These are phyloP conservation scores for Aphelinus certus DNA, from an alignment of 1,140 invertebrate species.

Conservation along the genomic window DNA sequence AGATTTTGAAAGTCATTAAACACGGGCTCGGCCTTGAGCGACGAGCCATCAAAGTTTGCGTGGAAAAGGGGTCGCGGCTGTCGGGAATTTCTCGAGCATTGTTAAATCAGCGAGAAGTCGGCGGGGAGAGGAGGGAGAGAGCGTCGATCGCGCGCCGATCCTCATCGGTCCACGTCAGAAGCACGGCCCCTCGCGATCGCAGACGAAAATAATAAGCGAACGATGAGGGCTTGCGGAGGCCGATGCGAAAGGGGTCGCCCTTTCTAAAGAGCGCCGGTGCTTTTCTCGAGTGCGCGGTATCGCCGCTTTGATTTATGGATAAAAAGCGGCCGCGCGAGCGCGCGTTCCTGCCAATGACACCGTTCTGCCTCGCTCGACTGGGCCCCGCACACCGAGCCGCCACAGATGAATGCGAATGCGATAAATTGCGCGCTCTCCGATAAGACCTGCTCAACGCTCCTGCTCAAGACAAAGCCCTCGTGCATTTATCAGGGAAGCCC, in stretches of 20 bases:
- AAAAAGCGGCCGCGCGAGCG: conserved; percentile 29
- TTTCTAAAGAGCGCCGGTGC: conserved; percentile 42
- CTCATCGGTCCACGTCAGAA: conserved; percentile 55
- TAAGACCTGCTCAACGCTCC: conserved; percentile 12
- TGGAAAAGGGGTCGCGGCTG: background rate
- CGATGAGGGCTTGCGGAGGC: conserved; percentile 38
- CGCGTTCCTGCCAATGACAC: conserved; percentile 47
- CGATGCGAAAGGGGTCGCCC: conserved; percentile 45
- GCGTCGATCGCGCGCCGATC: conserved; percentile 16
- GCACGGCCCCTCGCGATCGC: conserved; percentile 52
- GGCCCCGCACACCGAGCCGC: background rate
- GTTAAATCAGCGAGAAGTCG: background rate
- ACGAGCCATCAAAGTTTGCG: conserved; percentile 29
- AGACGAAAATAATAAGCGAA: conserved; percentile 54
- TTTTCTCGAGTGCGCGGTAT: conserved; percentile 18
- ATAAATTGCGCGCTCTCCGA: conserved; percentile 28
- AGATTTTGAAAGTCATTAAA: background rate
- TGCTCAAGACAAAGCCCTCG: conserved; percentile 20
- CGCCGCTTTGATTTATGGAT: conserved; percentile 50
- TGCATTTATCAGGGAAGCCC: conserved; percentile 14
- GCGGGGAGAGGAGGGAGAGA: background rate
- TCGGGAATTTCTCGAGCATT: conserved; percentile 15
- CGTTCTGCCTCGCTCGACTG: background rate
- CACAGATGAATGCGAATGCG: conserved; percentile 33
- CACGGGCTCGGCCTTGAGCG: background rate